Conservation (phyloP, 2,888 invertebrate genomes). For the Tipula vernalis region DNA sequence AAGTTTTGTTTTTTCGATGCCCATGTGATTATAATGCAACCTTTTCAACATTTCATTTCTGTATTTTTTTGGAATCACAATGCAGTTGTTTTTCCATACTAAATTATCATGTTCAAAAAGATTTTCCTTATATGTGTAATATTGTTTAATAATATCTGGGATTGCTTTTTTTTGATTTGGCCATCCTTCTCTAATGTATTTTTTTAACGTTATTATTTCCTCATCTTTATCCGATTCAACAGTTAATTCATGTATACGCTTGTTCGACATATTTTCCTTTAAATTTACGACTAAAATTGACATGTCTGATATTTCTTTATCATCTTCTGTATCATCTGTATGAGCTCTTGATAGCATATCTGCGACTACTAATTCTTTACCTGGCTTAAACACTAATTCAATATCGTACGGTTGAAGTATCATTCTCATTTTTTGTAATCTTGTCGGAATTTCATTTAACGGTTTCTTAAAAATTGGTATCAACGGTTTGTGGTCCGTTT, state of each 20-base stretch:
- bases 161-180: conserved; percentile 15
- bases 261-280: background rate
- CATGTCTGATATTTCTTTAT: too few species aligned
- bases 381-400: conserved; percentile 17
- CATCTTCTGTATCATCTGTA: too few species aligned
- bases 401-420: conserved; percentile 18
- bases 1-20: background rate
- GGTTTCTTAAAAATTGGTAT: too few species aligned
- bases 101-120: conserved; percentile 15
- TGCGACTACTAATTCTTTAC: conserved; percentile 18
- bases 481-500: too few species aligned
- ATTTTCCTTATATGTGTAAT: conserved; percentile 11
- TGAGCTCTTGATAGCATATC: conserved; percentile 13
- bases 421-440: too few species aligned
- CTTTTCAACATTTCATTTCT: background rate
- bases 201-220: background rate
- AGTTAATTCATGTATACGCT: background rate
- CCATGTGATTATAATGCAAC: background rate
- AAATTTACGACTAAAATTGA: conserved; percentile 13
- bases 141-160: conserved; percentile 1
- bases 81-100: conserved; percentile 12
- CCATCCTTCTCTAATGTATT: conserved; percentile 13
- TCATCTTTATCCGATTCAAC: background rate
- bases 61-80: background rate
- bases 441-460: too few species aligned